Base-by-base conservation (phyloP, 2,888 invertebrate species). In the Villa cingulata region DNA sequence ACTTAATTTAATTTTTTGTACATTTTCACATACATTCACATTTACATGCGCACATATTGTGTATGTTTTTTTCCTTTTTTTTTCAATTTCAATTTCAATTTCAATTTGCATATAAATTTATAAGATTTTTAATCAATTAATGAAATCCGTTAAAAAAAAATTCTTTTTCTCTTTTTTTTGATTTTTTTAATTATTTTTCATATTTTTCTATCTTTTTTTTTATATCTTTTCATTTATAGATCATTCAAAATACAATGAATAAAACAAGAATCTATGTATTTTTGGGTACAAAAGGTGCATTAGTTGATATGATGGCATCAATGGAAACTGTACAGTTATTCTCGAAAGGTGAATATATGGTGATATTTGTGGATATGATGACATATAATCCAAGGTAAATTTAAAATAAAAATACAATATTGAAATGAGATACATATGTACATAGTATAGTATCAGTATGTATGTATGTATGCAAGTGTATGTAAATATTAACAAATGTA, bases 181-280 rank as follows among this genome's bases (percentile, higher is more conserved):
- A 29, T 27, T 43, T 37, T 16, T 27, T 43, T 19, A 29, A 39
- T 20, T 38, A 32, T 34, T 27, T 47, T 41, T 44, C 32, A 44
- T 41, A 18, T 43, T 29, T 15, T 20, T 10, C 16, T 41, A 37
- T 5, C 3, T n/a, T 29, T 40, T 34, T 23, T 23, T 23, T 23
- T 7, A 7, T 32, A 12, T 32, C 12, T 32, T n/a, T n/a, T n/a
- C n/a, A n/a, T n/a, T n/a, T 18, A 23, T 53, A 70, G 70, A 57
- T 68, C 36, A 66, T 70, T 16, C 83, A 85, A 68, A 83, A 84
- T 54, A 88, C 89, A 29, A 87, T 86, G 72, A 88, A 88, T 66
- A 78, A 77, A 59, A 90, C 89, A 7, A 76, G 91, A 66, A 95
- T 97, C 65, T 97, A 96, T 66, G 87, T 97, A 43, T 90, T 95